Conservation (phyloP, 2,113 vertebrate genomes). For the Motacilla alba region DNA sequence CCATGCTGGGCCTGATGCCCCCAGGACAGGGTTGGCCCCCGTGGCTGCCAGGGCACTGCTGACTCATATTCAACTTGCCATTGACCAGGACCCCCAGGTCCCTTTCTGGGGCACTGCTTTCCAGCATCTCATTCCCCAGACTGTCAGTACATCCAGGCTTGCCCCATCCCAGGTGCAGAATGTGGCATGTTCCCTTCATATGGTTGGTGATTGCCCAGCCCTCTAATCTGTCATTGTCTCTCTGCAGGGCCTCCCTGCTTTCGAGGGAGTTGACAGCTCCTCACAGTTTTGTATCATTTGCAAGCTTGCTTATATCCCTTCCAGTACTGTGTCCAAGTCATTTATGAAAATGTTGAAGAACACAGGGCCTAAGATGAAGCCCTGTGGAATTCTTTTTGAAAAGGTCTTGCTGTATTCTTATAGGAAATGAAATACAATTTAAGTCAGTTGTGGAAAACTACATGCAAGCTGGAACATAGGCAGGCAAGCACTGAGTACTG, state of each 20-base stretch:
- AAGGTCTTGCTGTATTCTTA: background rate
- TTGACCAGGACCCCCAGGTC: background rate
- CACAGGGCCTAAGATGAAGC: background rate
- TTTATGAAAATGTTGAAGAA: background rate
- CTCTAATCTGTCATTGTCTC: background rate
- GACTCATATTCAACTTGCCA: accelerated
- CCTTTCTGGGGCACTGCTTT: background rate
- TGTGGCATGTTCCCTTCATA: background rate
- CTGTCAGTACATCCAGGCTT: background rate
- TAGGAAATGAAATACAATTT: background rate
- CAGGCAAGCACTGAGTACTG: background rate
- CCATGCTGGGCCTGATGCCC: accelerated
- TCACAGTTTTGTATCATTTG: background rate
- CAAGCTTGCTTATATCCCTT: background rate
- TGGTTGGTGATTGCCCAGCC: background rate
- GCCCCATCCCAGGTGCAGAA: background rate
- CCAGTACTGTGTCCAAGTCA: background rate
- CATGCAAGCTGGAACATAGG: background rate
- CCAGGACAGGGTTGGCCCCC: accelerated
- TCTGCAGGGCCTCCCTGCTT: background rate
- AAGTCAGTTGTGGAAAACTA: background rate
- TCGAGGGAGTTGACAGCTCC: background rate
- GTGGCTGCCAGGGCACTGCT: background rate
- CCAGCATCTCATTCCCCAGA: background rate
- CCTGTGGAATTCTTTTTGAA: background rate